Percentiles rank a stretch among this genome's conserved stretches.
These are phyloP conservation scores for Lepidurus couesii DNA, from an alignment of 1,140 invertebrate species.

Conservation along the genomic window DNA sequence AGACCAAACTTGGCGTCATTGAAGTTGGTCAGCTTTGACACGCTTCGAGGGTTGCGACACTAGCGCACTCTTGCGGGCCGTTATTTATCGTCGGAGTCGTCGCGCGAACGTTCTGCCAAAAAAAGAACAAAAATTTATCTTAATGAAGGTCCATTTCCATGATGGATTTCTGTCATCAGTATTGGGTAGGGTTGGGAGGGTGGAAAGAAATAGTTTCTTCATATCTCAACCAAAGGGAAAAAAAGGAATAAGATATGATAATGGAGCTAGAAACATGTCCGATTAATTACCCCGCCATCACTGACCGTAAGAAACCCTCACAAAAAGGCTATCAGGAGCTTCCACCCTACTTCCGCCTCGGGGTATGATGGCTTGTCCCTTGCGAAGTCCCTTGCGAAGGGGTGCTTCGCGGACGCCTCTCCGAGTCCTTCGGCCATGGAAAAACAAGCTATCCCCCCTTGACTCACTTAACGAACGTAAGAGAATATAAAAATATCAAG, in stretches of 20 bases:
- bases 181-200: background rate
- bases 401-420: background rate
- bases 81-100: background rate
- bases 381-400: background rate
- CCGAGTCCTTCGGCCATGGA: background rate
- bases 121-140: background rate
- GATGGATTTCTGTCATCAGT: slow-evolving; percentile 15
- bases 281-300: background rate
- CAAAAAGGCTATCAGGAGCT: slow-evolving; percentile 17
- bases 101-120: background rate
- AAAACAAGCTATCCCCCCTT: background rate
- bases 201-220: background rate
- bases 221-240: background rate
- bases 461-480: background rate
- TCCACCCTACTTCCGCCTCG: background rate
- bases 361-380: background rate
- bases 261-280: slow-evolving; percentile 11
- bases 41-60: background rate
- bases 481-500: too few relatives aligned
- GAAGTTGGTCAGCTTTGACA: background rate
- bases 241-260: background rate
- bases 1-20: background rate
- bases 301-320: slow-evolving; percentile 3
- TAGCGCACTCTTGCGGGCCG: background rate
- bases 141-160: background rate